phyloP scores from a whole-genome alignment of 2,797 vertebrate species.

The Poeciliopsis presidionis region DNA sequence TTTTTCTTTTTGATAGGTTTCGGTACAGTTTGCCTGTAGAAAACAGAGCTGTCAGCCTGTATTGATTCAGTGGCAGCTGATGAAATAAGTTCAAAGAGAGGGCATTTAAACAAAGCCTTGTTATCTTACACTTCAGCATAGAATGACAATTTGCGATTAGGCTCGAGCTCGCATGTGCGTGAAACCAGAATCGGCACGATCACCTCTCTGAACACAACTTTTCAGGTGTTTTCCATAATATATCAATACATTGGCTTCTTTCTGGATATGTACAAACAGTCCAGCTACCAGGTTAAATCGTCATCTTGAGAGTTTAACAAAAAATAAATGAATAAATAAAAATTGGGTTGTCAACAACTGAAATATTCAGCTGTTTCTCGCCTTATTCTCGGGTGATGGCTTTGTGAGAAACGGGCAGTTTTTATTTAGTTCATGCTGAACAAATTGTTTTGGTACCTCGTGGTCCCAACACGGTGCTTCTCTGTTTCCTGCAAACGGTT shows the following conservation, averaged over 20 bases:
- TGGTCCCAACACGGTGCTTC: background rate
- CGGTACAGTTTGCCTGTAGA: constrained; percentile 14
- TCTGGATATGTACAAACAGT: background rate
- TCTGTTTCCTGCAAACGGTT: background rate
- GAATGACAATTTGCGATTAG: constrained; percentile 33
- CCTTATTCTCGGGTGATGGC: background rate
- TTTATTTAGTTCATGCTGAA: background rate
- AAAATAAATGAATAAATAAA: no score
- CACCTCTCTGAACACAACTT: background rate
- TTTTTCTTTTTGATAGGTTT: constrained; percentile 24
- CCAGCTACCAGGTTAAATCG: background rate
- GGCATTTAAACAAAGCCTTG: constrained; percentile 39
- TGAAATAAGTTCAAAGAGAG: constrained; percentile 54
- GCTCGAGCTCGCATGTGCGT: background rate
- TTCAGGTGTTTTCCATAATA: background rate
- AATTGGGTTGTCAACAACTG: background rate
- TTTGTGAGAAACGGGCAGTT: background rate
- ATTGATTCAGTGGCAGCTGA: constrained; percentile 50
- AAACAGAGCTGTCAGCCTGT: constrained; percentile 42
- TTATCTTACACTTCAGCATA: constrained; percentile 13
- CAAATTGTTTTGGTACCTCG: background rate
- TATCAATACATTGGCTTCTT: background rate
- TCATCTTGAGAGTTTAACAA: background rate
- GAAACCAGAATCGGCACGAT: background rate
- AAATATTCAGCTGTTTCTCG: background rate